Percentiles rank a stretch among this genome's conserved stretches.
Conservation (phyloP, 2,113 vertebrate genomes). For the Microtus montanus region DNA sequence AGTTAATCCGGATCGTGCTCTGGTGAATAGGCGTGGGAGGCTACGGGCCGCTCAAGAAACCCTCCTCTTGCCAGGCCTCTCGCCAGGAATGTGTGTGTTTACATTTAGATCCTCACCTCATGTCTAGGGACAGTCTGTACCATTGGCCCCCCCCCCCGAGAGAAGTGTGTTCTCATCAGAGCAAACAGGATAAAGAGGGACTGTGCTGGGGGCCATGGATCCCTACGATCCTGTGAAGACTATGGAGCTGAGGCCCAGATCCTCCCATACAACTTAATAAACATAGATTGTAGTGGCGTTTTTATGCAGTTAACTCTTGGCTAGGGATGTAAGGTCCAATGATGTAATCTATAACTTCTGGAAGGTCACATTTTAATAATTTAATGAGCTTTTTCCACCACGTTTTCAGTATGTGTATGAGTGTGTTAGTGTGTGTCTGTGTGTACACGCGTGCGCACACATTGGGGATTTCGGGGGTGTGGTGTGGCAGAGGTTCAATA, state of each 20-base stretch:
- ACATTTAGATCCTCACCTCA: not conserved
- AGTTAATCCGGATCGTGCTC: conserved; percentile 70
- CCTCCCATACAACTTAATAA: not conserved
- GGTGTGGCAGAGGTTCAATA: no score
- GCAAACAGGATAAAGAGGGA: not conserved
- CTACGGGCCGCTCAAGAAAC: not conserved
- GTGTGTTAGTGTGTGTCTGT: not conserved
- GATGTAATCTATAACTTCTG: not conserved
- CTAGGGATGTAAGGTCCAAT: not conserved
- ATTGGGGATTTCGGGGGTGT: no score
- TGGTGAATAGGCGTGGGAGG: conserved; percentile 48
- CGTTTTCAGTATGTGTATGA: not conserved
- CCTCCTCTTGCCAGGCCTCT: not conserved
- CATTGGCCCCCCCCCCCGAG: not conserved
- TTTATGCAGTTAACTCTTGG: not conserved
- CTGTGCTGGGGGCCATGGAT: not conserved
- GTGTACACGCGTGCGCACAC: no score
- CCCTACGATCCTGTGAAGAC: accelerated
- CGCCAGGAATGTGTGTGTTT: not conserved
- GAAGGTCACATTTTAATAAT: not conserved
- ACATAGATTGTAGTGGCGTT: accelerated
- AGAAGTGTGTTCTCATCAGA: not conserved
- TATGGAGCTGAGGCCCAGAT: not conserved
- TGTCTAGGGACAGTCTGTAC: not conserved
- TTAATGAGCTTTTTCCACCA: no score